These are phyloP conservation scores for Macrochelys suwanniensis DNA, from an alignment of 2,797 vertebrate species.

Conservation along the genomic window DNA sequence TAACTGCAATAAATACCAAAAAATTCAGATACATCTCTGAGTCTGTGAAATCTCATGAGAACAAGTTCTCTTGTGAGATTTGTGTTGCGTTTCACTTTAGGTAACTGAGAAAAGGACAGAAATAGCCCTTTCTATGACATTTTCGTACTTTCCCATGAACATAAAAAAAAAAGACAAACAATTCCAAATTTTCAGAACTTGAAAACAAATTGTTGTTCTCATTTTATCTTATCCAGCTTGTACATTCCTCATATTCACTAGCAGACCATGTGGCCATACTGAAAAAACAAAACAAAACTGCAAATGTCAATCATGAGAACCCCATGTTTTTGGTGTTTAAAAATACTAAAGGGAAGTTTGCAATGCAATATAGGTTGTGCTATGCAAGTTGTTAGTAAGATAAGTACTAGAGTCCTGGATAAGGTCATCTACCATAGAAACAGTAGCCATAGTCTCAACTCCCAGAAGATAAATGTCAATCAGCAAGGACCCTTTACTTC, in stretches of 20 bases:
- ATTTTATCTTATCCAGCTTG: not conserved
- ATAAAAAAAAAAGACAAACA: not conserved
- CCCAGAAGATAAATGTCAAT: slow-evolving; percentile 19
- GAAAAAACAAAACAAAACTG: not conserved
- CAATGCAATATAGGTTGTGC: not conserved
- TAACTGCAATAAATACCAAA: not conserved
- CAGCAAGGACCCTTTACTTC: not conserved
- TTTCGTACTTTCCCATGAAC: not conserved
- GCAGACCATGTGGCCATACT: not conserved
- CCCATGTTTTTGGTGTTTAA: not conserved
- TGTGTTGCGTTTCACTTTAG: not conserved
- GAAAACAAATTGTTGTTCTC: not conserved
- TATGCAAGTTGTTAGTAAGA: not conserved
- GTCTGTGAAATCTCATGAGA: not conserved
- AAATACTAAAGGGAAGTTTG: not conserved
- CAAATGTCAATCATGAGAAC: slow-evolving; percentile 1
- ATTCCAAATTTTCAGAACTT: not conserved
- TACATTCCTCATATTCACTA: not conserved
- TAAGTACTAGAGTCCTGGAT: not conserved
- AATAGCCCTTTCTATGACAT: not conserved
- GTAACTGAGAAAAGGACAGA: not conserved
- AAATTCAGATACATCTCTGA: not conserved
- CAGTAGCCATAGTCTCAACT: not conserved
- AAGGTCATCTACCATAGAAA: not conserved
- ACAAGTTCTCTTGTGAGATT: not conserved